These are phyloP conservation scores for Siderastrea siderea DNA, from an alignment of 92 coral and sea anemone genomes.

Conservation along the genomic window DNA sequence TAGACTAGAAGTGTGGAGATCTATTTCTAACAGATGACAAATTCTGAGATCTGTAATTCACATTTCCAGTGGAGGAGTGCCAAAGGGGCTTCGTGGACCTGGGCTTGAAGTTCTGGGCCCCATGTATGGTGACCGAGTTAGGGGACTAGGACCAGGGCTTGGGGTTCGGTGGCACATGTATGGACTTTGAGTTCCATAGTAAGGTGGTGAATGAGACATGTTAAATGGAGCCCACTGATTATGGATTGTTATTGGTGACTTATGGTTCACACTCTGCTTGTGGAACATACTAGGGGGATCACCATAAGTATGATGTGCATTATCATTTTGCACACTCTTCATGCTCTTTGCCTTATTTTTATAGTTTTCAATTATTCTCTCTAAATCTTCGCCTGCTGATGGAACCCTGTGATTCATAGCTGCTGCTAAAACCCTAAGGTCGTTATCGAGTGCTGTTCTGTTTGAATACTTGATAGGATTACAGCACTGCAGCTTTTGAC, in stretches of 20 bases:
- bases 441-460: constrained; percentile 62
- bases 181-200: constrained; percentile 12
- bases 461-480: constrained; percentile 69
- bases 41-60: constrained; percentile 7
- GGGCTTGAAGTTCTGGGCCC: constrained; percentile 1
- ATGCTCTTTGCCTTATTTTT: constrained; percentile 53
- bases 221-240: constrained; percentile 2
- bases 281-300: constrained; percentile 18
- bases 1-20: not conserved
- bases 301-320: constrained; percentile 22
- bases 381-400: constrained; percentile 54
- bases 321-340: constrained; percentile 28
- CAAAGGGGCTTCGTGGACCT: not conserved
- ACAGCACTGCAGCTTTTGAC: constrained; percentile 51
- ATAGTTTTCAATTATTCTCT: constrained; percentile 53
- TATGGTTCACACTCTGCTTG: constrained; percentile 43
- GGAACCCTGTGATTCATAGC: constrained; percentile 63
- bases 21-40: not conserved
- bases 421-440: constrained; percentile 57
- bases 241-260: constrained; percentile 16
- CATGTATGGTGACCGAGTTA: constrained; percentile 28
- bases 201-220: constrained; percentile 7
- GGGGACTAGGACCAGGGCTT: constrained; percentile 9
- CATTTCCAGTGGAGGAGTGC: constrained; percentile 7
- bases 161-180: not conserved